Evolutionary conservation across 2,113 vertebrate species (phyloP).

Genomic region (Okapia johnstoni): DNA sequence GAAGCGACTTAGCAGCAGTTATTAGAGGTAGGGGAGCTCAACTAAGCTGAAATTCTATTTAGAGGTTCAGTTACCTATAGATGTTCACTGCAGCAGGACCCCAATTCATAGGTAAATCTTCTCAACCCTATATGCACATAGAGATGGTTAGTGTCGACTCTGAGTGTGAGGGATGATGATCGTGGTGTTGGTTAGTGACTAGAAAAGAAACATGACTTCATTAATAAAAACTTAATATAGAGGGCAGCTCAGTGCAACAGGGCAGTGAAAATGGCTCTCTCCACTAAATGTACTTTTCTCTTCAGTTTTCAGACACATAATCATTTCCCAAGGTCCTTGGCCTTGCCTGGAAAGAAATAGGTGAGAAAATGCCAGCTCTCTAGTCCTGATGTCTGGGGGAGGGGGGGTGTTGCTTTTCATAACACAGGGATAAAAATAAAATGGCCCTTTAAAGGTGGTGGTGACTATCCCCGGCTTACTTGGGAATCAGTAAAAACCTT

Average conservation of each 20-base stretch:
- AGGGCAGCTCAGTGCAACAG: not conserved
- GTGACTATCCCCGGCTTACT: not conserved
- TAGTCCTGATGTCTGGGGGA: not conserved
- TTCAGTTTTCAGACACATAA: conserved; percentile 4
- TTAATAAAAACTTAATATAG: conserved; percentile 46
- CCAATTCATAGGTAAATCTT: conserved; percentile 20
- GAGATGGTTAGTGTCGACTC: not conserved
- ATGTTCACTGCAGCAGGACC: not conserved
- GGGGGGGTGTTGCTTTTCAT: conserved; percentile 32
- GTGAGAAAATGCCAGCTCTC: conserved; percentile 3
- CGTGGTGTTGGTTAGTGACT: not conserved
- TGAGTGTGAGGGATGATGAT: conserved; percentile 28
- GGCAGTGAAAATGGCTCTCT: not conserved
- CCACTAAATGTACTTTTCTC: not conserved
- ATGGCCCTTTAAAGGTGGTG: conserved; percentile 29
- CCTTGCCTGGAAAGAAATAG: conserved; percentile 31
- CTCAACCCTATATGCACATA: conserved; percentile 44
- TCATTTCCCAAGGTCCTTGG: not conserved
- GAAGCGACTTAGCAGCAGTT: not conserved
- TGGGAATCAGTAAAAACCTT: conserved; percentile 47
- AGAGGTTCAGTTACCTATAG: conserved; percentile 1
- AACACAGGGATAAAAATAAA: conserved; percentile 53
- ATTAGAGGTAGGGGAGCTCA: not conserved
- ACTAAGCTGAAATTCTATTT: not conserved
- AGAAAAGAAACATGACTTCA: conserved; percentile 52